A percentile compares a stretch with the other conserved stretches of the same genome.
phyloP scores from a whole-genome alignment of 2,888 invertebrate genomes.

The Leptinotarsa tumamoca region DNA sequence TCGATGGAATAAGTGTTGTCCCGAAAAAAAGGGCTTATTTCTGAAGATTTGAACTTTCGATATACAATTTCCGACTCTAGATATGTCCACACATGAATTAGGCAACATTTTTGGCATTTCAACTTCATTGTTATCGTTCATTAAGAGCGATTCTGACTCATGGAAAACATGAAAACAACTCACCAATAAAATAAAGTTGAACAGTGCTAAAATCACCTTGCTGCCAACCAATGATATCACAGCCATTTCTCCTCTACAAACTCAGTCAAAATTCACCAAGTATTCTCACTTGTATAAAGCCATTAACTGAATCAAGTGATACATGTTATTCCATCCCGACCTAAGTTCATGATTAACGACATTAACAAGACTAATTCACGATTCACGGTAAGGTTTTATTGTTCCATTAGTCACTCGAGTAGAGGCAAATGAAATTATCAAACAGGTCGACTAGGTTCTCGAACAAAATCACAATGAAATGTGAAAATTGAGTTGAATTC shows the following conservation, averaged over 20 bases:
- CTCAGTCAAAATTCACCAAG: conserved; percentile 28
- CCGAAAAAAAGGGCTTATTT: too few species aligned
- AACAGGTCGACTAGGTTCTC: conserved; percentile 14
- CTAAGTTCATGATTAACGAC: conserved; percentile 31
- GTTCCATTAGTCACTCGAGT: conserved; percentile 44
- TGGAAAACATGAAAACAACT: conserved; percentile 59
- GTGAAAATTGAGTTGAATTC: conserved; percentile 22
- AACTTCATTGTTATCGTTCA: too few species aligned
- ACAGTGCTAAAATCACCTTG: conserved; percentile 75
- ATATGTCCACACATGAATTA: too few species aligned
- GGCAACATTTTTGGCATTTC: too few species aligned
- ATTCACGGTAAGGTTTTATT: conserved; percentile 26
- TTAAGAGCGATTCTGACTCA: neutral
- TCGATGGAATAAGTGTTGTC: too few species aligned
- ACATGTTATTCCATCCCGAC: conserved; percentile 39
- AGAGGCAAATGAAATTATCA: conserved; percentile 19
- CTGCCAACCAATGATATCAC: conserved; percentile 68
- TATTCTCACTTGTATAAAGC: conserved; percentile 19
- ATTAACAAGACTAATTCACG: conserved; percentile 45
- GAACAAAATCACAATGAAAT: conserved; percentile 27
- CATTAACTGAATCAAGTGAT: conserved; percentile 37
- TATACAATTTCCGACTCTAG: too few species aligned
- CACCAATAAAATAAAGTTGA: conserved; percentile 76
- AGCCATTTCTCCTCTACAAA: conserved; percentile 50
- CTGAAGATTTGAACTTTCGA: too few species aligned